phyloP scores from a whole-genome alignment of 2,113 vertebrate species.

The Isurus oxyrinchus region DNA sequence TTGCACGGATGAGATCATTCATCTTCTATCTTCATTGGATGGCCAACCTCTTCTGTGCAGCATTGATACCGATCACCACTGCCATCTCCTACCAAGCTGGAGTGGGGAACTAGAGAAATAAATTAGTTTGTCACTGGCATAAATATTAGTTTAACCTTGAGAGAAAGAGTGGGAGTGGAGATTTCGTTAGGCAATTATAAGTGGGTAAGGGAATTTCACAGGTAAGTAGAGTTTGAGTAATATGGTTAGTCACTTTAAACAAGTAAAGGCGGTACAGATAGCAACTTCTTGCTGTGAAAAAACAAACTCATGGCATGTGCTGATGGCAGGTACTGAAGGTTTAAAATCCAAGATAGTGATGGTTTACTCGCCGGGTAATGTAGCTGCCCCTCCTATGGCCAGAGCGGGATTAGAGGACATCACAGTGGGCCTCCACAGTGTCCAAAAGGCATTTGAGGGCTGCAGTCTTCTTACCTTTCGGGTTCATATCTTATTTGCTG shows the following conservation, averaged over 20 bases:
- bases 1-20: too few relatives aligned
- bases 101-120: not conserved
- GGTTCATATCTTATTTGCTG: too few relatives aligned
- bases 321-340: not conserved
- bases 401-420: too few relatives aligned
- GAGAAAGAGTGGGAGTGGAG: not conserved
- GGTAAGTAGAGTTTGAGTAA: not conserved
- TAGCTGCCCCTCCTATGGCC: too few relatives aligned
- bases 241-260: not conserved
- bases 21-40: too few relatives aligned
- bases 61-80: too few relatives aligned
- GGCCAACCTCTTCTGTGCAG: too few relatives aligned
- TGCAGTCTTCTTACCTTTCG: too few relatives aligned
- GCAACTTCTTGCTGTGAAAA: not conserved
- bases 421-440: too few relatives aligned
- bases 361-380: too few relatives aligned
- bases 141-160: not conserved
- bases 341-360: not conserved
- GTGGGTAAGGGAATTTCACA: not conserved
- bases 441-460: too few relatives aligned
- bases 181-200: not conserved
- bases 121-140: not conserved
- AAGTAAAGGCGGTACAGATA: not conserved
- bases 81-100: too few relatives aligned
- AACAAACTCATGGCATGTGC: not conserved